A percentile compares a stretch with the other conserved stretches of the same genome.
Conservation (phyloP, 2,797 vertebrate species). For the Miichthys miiuy region DNA sequence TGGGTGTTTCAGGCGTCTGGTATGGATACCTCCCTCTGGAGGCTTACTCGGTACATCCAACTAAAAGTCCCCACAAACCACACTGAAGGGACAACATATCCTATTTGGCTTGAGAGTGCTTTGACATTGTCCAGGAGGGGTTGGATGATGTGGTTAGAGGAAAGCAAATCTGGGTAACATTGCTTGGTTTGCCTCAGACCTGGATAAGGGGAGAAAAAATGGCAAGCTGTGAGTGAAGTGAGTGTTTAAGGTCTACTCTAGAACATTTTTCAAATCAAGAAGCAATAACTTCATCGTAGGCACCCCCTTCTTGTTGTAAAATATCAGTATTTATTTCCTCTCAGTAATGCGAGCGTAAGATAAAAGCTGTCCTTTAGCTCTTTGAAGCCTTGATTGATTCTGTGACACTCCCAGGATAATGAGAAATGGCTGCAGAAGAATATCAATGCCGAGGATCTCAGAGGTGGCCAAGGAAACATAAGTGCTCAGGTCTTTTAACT, state of each 20-base stretch:
- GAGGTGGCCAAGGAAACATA: conserved; percentile 41
- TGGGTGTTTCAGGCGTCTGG: background rate
- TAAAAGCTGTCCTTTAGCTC: conserved; percentile 61
- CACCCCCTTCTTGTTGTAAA: conserved; percentile 21
- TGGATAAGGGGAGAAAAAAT: background rate
- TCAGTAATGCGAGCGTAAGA: conserved; percentile 27
- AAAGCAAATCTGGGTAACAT: background rate
- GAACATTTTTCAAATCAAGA: conserved; percentile 36
- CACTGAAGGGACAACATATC: background rate
- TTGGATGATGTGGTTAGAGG: background rate
- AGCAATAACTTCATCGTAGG: conserved; percentile 8
- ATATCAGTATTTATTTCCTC: conserved; percentile 48
- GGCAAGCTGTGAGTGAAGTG: background rate
- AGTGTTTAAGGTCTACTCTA: conserved; percentile 1
- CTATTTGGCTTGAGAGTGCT: background rate
- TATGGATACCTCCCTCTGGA: background rate
- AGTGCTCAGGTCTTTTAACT: conserved; percentile 42
- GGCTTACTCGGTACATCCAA: background rate
- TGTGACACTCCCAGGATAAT: conserved; percentile 37
- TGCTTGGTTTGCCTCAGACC: background rate
- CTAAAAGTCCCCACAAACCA: background rate
- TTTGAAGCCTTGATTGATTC: conserved; percentile 54
- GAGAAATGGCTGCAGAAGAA: conserved; percentile 47
- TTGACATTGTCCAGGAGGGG: background rate
- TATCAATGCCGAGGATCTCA: conserved; percentile 48